phyloP scores from a whole-genome alignment of 1,140 invertebrate species.

The Oryzaephilus surinamensis region DNA sequence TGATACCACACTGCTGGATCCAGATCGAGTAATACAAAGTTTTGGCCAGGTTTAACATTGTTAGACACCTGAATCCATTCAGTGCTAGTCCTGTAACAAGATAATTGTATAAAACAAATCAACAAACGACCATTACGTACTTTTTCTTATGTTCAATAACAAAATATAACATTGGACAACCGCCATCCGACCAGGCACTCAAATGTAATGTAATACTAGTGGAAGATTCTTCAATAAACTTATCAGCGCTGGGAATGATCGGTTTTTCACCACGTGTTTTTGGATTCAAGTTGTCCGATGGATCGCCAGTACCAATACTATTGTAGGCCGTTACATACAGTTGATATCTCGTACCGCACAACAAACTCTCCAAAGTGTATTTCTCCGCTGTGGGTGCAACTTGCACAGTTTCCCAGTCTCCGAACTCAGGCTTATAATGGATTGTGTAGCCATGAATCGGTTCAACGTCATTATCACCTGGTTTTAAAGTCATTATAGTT shows the following conservation, averaged over 20 bases:
- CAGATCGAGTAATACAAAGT: slow-evolving; percentile 83
- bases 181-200: slow-evolving; percentile 86
- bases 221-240: slow-evolving; percentile 84
- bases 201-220: slow-evolving; percentile 86
- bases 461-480: slow-evolving; percentile 59
- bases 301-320: slow-evolving; percentile 82
- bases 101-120: slow-evolving; percentile 5
- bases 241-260: slow-evolving; percentile 75
- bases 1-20: slow-evolving; percentile 90
- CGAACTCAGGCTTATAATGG: slow-evolving; percentile 86
- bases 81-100: slow-evolving; percentile 49
- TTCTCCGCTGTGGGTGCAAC: slow-evolving; percentile 63
- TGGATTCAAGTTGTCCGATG: slow-evolving; percentile 75
- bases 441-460: slow-evolving; percentile 80
- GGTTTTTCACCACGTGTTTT: slow-evolving; percentile 82
- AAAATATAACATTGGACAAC: slow-evolving; percentile 92
- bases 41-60: slow-evolving; percentile 80
- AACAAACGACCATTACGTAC: slow-evolving; percentile 40
- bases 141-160: slow-evolving; percentile 92
- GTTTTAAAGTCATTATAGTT: no score
- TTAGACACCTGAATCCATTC: slow-evolving; percentile 92
- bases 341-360: slow-evolving; percentile 86
- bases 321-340: slow-evolving; percentile 86
- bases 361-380: slow-evolving; percentile 75
- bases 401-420: slow-evolving; percentile 82